Base-by-base conservation (phyloP, 2,797 vertebrate genomes). In the Molothrus aeneus region DNA sequence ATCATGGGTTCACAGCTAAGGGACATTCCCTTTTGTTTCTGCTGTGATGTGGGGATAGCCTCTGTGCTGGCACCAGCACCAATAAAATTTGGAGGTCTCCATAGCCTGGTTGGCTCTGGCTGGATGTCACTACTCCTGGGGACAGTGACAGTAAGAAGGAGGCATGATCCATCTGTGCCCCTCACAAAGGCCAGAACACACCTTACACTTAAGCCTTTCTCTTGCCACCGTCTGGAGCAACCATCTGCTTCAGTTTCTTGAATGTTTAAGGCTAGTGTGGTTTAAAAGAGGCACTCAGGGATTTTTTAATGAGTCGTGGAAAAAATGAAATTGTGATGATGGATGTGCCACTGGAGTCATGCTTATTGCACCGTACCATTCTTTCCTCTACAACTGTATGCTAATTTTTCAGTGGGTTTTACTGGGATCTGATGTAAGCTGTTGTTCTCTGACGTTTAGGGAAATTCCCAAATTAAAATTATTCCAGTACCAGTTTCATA, bases 401-500 rank as follows among this genome's bases (percentile, higher is more conserved):
- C 71, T 91, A 86, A 86, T 91, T 47, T 29, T 88, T 94, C 36
- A 45, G 1, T 65, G 68, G 9, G 9, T 68, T 89, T 94, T 74
- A 78, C 65, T 89, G 42, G 54, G 90, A 45, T 66, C 14, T 95
- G 84, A 91, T 89, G 84, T 29, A 51, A 43, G 21, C 21, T 88
- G 59, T 43, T 74, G n/a, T 64, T 88, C 45, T 86, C 31, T 78
- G 73, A 32, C 53, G 57, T 34, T 66, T 88, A 81, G 26, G 97
- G 96, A 97, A 97, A 97, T 95, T 73, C 96, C 97, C 95, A 70
- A 66, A 51, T 70, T 75, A 80, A 95, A 83, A 56, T 70, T 80
- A 77, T 89, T 95, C 81, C 83, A 86, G 43, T 92, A 95, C 59
- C 53, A 45, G 11, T 87, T 93, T 95, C 79, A 82, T 92, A 94